Percentiles rank a stretch among this genome's conserved stretches.
phyloP scores from a whole-genome alignment of 2,113 vertebrate genomes.

The Peucedramus taeniatus region DNA sequence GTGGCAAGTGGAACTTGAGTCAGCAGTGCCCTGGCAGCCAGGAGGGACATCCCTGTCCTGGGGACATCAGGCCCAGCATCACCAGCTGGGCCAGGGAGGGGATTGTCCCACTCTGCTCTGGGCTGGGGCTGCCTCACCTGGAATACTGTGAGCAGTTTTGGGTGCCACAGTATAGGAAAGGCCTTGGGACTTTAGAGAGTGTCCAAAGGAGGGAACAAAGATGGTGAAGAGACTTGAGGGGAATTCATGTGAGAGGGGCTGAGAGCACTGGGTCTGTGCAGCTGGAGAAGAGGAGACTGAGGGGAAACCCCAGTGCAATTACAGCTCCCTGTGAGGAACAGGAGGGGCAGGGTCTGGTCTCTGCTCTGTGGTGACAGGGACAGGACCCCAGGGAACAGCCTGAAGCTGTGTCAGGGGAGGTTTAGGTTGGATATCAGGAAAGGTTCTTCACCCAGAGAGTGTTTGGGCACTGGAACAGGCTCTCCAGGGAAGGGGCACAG shows the following conservation, averaged over 20 bases:
- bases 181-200: fast-evolving
- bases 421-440: fast-evolving
- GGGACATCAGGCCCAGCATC: fast-evolving
- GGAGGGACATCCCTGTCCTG: background rate
- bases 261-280: background rate
- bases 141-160: fast-evolving
- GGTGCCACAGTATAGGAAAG: fast-evolving
- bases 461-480: background rate
- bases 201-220: fast-evolving
- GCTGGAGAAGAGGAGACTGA: background rate
- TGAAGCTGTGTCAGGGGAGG: fast-evolving
- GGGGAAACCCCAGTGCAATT: fast-evolving
- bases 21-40: background rate
- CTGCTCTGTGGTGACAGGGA: background rate
- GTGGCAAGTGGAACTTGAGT: background rate
- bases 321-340: too few species aligned
- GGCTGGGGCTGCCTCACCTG: fast-evolving
- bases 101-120: background rate
- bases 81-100: fast-evolving
- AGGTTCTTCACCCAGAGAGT: background rate
- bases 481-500: background rate
- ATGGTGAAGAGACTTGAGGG: background rate
- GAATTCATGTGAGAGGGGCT: fast-evolving
- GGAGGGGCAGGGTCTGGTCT: background rate
- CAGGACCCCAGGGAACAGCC: fast-evolving